Evolutionary conservation across 2,797 vertebrate species (phyloP), one percentile per base, ranked within the genome.

Genomic region (Nannoperca obscura): DNA sequence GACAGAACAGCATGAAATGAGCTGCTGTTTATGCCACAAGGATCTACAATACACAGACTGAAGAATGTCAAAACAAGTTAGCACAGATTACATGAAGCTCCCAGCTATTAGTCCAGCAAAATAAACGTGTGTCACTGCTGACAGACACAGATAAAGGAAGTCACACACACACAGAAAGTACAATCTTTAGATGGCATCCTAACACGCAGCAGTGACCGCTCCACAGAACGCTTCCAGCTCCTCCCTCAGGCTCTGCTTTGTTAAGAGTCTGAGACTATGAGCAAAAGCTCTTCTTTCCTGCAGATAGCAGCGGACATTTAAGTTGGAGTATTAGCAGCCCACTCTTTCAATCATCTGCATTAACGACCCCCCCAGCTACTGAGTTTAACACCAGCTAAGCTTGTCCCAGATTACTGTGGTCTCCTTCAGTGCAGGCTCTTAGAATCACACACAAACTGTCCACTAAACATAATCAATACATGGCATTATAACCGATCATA

Each of bases 291-390:
- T 66, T 65, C 66, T 78, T 17, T 71, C 49, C 47, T 73, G 50
- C 59, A 53, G 32, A 52, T 58, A 70, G 74, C 65, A 47, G 62
- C 13, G 74, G 57, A 76, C 27, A 58, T 74, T 54, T 76, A 63
- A 79, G 60, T 70, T 78, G 46, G 63, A 69, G 71, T 72, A 61
- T 81, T 78, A 81, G 71, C 54, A 36, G 44, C n/a, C 2, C 59
- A 65, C 61, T 72, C 63, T 81, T 62, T 53, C 57, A 32, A 76
- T 76, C 52, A 63, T 86, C 76, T 81, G 81, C 81, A 79, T 78
- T 61, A 58, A 66, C 52, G 14, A 52, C n/a, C 24, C 7, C 34
- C 34, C 34, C 34, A 49, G 42, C 44, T 22, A 40, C 40, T 0
- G 70, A 74, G 63, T 65, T 20, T 3, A 54, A 78, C 55, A 57